These are phyloP conservation scores for Clanis bilineata DNA, from an alignment of 2,888 invertebrate genomes.

Conservation along the genomic window DNA sequence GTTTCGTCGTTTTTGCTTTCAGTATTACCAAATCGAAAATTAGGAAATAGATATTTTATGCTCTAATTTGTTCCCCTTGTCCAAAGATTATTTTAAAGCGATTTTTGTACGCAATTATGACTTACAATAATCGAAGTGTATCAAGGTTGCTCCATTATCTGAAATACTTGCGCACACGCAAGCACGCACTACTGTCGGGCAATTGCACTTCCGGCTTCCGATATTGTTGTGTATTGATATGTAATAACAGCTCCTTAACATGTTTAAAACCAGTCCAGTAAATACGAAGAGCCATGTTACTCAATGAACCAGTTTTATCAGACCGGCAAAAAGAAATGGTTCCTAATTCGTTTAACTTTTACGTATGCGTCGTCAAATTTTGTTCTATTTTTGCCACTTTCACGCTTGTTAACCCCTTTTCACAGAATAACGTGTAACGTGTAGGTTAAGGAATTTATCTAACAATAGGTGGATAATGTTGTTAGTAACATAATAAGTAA, in stretches of 20 bases:
- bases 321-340: too few species aligned
- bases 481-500: too few species aligned
- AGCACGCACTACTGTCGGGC: neutral
- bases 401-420: too few species aligned
- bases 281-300: too few species aligned
- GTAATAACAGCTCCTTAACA: neutral
- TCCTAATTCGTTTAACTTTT: too few species aligned
- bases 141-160: neutral
- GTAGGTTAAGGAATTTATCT: too few species aligned
- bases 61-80: neutral
- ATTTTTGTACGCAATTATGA: neutral
- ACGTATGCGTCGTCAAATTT: too few species aligned
- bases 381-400: too few species aligned
- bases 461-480: too few species aligned
- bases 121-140: neutral
- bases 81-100: too few species aligned
- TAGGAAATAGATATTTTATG: neutral
- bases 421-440: too few species aligned
- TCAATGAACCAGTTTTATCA: too few species aligned
- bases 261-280: neutral
- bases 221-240: neutral
- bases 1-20: constrained; percentile 17
- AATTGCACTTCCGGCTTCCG: neutral
- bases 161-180: neutral
- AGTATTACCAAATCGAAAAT: neutral